These are phyloP conservation scores for Brachionus sp. DNA, from an alignment of 1,140 invertebrate species.

Conservation along the genomic window DNA sequence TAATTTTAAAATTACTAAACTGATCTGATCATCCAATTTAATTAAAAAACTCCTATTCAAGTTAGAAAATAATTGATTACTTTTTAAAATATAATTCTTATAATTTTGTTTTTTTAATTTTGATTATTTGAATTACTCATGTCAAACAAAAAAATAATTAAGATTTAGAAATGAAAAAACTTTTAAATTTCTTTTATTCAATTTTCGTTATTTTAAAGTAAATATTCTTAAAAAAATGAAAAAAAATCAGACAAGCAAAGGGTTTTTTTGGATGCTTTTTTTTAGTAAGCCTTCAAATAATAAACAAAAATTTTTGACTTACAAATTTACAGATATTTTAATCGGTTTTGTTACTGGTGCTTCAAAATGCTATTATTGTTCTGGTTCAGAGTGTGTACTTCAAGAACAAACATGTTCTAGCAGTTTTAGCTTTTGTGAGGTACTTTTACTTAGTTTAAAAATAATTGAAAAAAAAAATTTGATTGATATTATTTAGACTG, in stretches of 20 bases:
- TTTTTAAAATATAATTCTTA: background rate
- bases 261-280: background rate
- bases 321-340: background rate
- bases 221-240: background rate
- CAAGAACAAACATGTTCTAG: background rate
- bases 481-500: background rate
- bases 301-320: background rate
- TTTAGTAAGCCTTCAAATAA: background rate
- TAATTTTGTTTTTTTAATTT: background rate
- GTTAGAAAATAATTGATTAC: background rate
- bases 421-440: constrained; percentile 21
- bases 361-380: constrained; percentile 7
- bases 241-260: background rate
- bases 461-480: background rate
- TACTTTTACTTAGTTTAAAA: background rate
- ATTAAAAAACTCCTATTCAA: background rate
- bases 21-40: background rate
- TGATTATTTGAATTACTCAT: background rate
- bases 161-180: background rate
- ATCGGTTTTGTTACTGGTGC: background rate
- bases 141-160: background rate
- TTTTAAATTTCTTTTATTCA: background rate
- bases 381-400: background rate
- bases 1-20: background rate
- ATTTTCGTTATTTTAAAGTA: background rate